phyloP scores from a whole-genome alignment of 1,140 invertebrate species.

The Drosophila sproati region DNA sequence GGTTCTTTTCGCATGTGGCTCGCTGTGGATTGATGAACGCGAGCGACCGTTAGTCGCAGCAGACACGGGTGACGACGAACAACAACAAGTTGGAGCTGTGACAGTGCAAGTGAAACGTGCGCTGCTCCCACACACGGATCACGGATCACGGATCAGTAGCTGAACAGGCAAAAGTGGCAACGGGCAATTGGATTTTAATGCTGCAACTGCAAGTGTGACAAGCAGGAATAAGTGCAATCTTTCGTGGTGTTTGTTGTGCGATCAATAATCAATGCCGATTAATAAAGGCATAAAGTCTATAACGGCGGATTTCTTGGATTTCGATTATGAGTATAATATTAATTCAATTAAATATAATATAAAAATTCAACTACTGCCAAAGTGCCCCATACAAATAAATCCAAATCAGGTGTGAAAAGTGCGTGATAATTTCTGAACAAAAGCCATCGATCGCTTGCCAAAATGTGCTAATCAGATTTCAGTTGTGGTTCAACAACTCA shows the following conservation, averaged over 20 bases:
- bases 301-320: constrained; percentile 7
- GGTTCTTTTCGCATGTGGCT: constrained; percentile 48
- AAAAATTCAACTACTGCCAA: constrained; percentile 9
- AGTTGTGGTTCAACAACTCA: constrained; percentile 71
- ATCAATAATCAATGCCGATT: constrained; percentile 14
- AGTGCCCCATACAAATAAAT: constrained; percentile 12
- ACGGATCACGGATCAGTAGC: constrained; percentile 39
- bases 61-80: constrained; percentile 81
- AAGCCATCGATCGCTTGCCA: constrained; percentile 51
- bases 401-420: constrained; percentile 79
- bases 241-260: constrained; percentile 16
- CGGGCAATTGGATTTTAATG: constrained; percentile 41
- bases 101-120: constrained; percentile 17
- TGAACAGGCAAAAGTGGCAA: constrained; percentile 23
- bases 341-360: constrained; percentile 1
- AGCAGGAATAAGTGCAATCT: constrained; percentile 22
- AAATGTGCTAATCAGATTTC: constrained; percentile 82
- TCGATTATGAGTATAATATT: neutral
- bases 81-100: constrained; percentile 78
- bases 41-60: constrained; percentile 77
- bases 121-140: constrained; percentile 24
- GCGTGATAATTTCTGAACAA: constrained; percentile 76
- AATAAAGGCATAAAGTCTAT: constrained; percentile 1
- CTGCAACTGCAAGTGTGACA: constrained; percentile 21
- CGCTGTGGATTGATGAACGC: constrained; percentile 59